phyloP scores from a whole-genome alignment of 1,140 invertebrate species.

The Chironomus tepperi region DNA sequence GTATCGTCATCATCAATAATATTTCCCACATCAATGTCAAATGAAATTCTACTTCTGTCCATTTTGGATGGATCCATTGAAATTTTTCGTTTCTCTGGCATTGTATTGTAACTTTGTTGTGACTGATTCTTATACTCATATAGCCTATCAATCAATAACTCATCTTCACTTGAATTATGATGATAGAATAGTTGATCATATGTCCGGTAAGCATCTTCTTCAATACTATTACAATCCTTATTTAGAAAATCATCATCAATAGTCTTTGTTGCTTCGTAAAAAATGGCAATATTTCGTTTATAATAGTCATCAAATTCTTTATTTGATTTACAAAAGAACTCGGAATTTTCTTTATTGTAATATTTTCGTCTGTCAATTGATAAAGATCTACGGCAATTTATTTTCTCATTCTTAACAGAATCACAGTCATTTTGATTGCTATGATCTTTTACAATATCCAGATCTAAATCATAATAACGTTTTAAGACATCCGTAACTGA shows the following conservation, averaged over 20 bases:
- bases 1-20: neutral
- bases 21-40: neutral
- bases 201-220: neutral
- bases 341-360: neutral
- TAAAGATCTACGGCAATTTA: neutral
- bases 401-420: neutral
- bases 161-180: conserved; percentile 8
- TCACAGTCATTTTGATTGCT: conserved; percentile 12
- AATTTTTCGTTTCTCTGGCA: neutral
- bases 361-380: conserved; percentile 11
- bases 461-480: conserved; percentile 18
- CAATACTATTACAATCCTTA: neutral
- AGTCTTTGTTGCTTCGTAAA: conserved; percentile 11
- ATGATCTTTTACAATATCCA: neutral
- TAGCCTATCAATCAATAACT: neutral
- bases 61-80: neutral
- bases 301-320: conserved; percentile 20
- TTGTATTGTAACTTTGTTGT: neutral
- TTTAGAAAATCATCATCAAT: conserved; percentile 20
- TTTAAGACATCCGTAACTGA: neutral
- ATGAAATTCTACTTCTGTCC: neutral
- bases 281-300: neutral
- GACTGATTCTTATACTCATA: neutral
- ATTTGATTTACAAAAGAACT: conserved; percentile 19
- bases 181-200: neutral